Evolutionary conservation across 1,140 invertebrate genomes (phyloP).

Genomic region (Drosophila pallidifrons): DNA sequence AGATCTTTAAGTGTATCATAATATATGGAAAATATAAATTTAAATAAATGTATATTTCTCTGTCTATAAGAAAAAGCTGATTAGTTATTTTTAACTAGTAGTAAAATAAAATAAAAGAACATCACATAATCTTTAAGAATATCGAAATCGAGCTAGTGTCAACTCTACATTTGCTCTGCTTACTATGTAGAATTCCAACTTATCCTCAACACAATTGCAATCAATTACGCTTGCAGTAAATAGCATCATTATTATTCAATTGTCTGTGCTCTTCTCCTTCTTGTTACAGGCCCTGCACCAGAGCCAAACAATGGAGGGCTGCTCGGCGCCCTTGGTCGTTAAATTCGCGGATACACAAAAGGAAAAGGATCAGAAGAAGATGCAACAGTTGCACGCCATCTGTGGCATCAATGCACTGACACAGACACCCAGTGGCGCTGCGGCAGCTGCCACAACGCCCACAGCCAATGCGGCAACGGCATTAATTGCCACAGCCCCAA

Average conservation of each 20-base stretch:
- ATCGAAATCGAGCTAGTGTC: too few species aligned
- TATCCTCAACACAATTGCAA: too few species aligned
- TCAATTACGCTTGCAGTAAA: neutral
- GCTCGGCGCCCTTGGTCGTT: constrained; percentile 98
- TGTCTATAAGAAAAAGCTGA: too few species aligned
- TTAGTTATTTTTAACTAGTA: too few species aligned
- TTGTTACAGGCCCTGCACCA: constrained; percentile 93
- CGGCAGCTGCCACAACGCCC: constrained; percentile 63
- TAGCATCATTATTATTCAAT: neutral
- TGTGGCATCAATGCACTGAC: constrained; percentile 88
- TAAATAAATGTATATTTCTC: too few species aligned
- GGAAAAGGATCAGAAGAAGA: constrained; percentile 98
- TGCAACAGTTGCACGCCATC: constrained; percentile 95
- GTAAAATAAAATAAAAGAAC: too few species aligned
- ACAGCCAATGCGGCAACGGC: constrained; percentile 66
- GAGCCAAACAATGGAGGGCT: constrained; percentile 99
- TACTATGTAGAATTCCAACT: too few species aligned
- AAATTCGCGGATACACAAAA: constrained; percentile 99
- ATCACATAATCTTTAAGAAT: too few species aligned
- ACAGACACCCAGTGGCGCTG: constrained; percentile 58
- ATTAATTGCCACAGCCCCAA: constrained; percentile 59
- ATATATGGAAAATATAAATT: too few species aligned
- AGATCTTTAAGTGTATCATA: too few species aligned
- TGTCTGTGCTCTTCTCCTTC: neutral
- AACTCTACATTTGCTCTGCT: too few species aligned